phyloP scores from a whole-genome alignment of 2,888 invertebrate species.

The Drosophila meridiana region DNA sequence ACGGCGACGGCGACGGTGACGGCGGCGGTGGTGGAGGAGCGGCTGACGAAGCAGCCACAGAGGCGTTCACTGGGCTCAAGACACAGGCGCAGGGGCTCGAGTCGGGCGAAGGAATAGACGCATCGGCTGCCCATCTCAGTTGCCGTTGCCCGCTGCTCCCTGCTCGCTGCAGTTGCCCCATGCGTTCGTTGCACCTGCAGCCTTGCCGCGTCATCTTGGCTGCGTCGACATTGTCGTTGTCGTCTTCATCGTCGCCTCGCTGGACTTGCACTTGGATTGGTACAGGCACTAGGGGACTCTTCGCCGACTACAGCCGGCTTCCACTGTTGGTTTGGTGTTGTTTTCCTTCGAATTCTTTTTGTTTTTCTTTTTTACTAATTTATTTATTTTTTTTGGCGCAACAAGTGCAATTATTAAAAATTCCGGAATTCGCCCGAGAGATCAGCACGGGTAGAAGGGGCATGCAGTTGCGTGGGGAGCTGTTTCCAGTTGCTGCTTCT shows the following conservation, averaged over 20 bases:
- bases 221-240: conserved; percentile 59
- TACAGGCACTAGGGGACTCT: conserved; percentile 28
- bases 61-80: conserved; percentile 11
- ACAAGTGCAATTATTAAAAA: conserved; percentile 81
- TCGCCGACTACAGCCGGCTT: conserved; percentile 59
- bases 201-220: conserved; percentile 78
- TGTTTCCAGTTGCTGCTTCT: conserved; percentile 68
- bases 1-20: conserved; percentile 19
- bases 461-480: conserved; percentile 74
- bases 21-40: conserved; percentile 15
- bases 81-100: conserved; percentile 1
- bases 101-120: conserved; percentile 57
- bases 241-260: conserved; percentile 78
- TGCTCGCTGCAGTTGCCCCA: conserved; percentile 34
- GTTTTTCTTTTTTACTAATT: conserved; percentile 53
- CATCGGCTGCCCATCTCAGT: conserved; percentile 68
- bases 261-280: conserved; percentile 32
- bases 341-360: conserved; percentile 24
- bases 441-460: conserved; percentile 9
- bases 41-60: conserved; percentile 27
- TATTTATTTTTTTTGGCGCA: conserved; percentile 69
- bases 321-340: conserved; percentile 64
- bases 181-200: conserved; percentile 76
- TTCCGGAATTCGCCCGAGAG: conserved; percentile 69
- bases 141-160: conserved; percentile 43